Conservation (phyloP, 30 jellyfish, hydroid and myxozoan species). For the Chrysaora quinquecirrha region DNA sequence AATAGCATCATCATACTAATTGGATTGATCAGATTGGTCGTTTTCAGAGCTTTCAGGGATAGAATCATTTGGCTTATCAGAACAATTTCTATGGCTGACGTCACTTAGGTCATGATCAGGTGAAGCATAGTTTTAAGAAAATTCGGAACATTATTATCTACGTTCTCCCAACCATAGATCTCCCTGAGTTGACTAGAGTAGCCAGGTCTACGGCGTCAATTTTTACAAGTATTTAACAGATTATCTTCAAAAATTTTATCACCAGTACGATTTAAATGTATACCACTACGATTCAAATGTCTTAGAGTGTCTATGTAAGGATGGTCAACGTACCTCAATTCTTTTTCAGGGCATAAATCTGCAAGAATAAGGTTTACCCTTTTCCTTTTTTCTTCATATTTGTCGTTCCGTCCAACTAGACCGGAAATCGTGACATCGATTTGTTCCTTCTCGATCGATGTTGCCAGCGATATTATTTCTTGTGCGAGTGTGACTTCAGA, state of each 20-base stretch:
- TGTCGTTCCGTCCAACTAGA: not conserved
- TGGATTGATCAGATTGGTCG: no score
- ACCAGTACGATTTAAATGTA: constrained; percentile 11
- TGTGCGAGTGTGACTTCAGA: not conserved
- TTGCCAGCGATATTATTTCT: constrained; percentile 15
- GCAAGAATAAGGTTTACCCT: not conserved
- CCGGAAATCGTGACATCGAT: constrained; percentile 9
- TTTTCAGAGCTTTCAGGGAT: no score
- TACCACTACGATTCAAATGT: constrained; percentile 1
- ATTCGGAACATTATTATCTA: no score
- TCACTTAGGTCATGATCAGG: no score
- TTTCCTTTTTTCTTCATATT: not conserved
- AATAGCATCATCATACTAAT: no score
- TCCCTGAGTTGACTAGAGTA: no score
- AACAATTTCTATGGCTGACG: no score
- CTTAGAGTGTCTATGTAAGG: not conserved
- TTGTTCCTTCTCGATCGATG: not conserved
- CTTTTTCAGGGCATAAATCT: not conserved
- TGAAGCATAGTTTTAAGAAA: no score
- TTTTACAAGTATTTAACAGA: not conserved
- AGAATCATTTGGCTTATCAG: no score
- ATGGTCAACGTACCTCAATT: not conserved
- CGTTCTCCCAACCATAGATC: no score
- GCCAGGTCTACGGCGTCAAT: no score
- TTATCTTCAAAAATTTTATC: not conserved